Conservation (phyloP, 1,140 invertebrate species). For the Himalopsyche phryganea region DNA sequence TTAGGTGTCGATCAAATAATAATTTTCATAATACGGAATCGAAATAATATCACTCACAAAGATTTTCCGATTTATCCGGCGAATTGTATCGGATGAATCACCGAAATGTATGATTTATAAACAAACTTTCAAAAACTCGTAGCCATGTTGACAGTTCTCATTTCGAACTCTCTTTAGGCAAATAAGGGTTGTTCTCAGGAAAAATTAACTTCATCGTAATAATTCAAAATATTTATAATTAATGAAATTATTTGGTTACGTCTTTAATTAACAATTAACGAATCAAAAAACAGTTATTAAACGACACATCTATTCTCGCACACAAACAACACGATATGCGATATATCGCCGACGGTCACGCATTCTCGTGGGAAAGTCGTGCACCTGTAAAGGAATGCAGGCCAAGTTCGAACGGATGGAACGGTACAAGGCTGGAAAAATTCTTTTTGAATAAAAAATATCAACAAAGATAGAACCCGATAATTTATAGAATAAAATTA, state of each 20-base stretch:
- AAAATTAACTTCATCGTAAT: neutral
- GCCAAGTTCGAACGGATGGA: conserved; percentile 16
- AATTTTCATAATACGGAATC: neutral
- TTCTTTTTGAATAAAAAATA: neutral
- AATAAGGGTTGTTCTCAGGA: neutral
- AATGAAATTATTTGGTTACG: neutral
- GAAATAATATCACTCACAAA: neutral
- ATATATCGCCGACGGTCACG: conserved; percentile 11
- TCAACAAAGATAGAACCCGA: too few relatives aligned
- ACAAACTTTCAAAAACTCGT: conserved; percentile 21
- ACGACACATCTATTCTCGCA: too few relatives aligned
- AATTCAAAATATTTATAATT: neutral
- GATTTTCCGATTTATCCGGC: neutral
- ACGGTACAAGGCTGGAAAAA: conserved; percentile 10
- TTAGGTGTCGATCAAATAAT: conserved; percentile 5
- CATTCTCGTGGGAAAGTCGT: conserved; percentile 21
- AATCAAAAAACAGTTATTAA: neutral
- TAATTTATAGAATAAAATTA: neutral
- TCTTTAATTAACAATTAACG: neutral
- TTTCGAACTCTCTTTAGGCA: neutral
- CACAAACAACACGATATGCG: neutral
- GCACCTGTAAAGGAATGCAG: conserved; percentile 21
- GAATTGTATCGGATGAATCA: neutral
- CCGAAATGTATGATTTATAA: conserved; percentile 11
- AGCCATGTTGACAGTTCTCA: conserved; percentile 26